These are phyloP conservation scores for Hemithea aestivaria DNA, from an alignment of 2,888 invertebrate species.

Conservation along the genomic window DNA sequence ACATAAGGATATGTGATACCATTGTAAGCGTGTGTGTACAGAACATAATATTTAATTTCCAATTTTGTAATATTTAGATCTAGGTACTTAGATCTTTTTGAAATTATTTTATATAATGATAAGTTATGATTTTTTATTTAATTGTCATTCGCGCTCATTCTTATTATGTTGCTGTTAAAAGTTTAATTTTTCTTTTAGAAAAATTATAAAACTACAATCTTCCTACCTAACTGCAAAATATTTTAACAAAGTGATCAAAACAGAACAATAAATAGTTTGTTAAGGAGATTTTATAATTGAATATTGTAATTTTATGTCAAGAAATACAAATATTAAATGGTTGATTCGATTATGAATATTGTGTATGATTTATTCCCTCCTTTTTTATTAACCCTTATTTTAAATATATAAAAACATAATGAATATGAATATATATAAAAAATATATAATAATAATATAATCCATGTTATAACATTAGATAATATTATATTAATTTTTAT, in stretches of 20 bases:
- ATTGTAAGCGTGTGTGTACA: conserved; percentile 63
- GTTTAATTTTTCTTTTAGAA: conserved; percentile 17
- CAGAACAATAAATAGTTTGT: conserved; percentile 62
- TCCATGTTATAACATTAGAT: too few species aligned
- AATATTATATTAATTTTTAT: too few species aligned
- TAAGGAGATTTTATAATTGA: conserved; percentile 58
- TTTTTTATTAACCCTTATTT: not conserved
- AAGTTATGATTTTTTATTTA: conserved; percentile 41
- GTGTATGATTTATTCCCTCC: conserved; percentile 10
- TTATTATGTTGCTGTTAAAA: conserved; percentile 21
- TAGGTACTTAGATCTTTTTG: conserved; percentile 55
- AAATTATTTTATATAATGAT: conserved; percentile 53
- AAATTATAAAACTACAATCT: conserved; percentile 2
- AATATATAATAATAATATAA: not conserved
- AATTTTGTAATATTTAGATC: conserved; percentile 54
- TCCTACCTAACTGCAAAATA: conserved; percentile 12
- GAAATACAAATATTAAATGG: conserved; percentile 64
- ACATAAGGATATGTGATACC: conserved; percentile 77
- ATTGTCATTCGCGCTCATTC: conserved; percentile 32
- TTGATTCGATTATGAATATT: conserved; percentile 50
- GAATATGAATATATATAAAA: too few species aligned
- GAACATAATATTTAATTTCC: conserved; percentile 52
- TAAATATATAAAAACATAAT: too few species aligned
- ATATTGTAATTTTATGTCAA: conserved; percentile 55
- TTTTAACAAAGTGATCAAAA: conserved; percentile 51